Percentiles rank a stretch among this genome's conserved stretches.
phyloP scores from a whole-genome alignment of 2,888 invertebrate genomes.

The Acholoe squamosa region DNA sequence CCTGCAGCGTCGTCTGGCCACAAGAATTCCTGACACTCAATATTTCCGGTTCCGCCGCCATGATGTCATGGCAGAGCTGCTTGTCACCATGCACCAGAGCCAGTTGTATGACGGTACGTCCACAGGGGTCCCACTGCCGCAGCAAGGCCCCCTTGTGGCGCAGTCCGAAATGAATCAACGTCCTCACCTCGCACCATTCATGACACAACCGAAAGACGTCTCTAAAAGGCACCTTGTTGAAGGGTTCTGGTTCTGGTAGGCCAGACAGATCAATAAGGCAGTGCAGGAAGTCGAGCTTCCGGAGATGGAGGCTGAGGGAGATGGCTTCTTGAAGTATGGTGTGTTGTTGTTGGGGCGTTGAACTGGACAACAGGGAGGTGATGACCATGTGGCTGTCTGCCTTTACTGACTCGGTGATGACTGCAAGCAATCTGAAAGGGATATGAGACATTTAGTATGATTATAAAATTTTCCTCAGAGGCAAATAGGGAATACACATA shows the following conservation, averaged over 20 bases:
- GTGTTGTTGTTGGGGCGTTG: not conserved
- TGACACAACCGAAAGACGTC: constrained; percentile 43
- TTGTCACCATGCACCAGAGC: constrained; percentile 39
- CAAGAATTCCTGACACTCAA: not conserved
- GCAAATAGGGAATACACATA: too few species aligned
- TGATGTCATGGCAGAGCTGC: not conserved
- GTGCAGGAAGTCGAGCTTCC: not conserved
- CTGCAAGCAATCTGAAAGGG: not conserved
- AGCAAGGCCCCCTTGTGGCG: constrained; percentile 39
- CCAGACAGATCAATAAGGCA: not conserved
- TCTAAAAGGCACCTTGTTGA: not conserved
- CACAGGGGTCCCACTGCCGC: constrained; percentile 27
- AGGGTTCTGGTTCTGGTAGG: not conserved
- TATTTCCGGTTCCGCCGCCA: not conserved
- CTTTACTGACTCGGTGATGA: not conserved
- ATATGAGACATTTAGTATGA: not conserved
- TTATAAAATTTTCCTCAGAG: too few species aligned
- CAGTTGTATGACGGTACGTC: constrained; percentile 18
- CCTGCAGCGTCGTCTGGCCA: constrained; percentile 61
- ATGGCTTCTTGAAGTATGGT: constrained; percentile 15
- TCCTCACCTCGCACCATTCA: constrained; percentile 30
- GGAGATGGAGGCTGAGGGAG: not conserved
- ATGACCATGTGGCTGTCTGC: not conserved
- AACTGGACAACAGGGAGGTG: not conserved
- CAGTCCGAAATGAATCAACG: constrained; percentile 8